Evolutionary conservation across 2,797 vertebrate species (phyloP).

Genomic region (Manis crassicaudata): DNA sequence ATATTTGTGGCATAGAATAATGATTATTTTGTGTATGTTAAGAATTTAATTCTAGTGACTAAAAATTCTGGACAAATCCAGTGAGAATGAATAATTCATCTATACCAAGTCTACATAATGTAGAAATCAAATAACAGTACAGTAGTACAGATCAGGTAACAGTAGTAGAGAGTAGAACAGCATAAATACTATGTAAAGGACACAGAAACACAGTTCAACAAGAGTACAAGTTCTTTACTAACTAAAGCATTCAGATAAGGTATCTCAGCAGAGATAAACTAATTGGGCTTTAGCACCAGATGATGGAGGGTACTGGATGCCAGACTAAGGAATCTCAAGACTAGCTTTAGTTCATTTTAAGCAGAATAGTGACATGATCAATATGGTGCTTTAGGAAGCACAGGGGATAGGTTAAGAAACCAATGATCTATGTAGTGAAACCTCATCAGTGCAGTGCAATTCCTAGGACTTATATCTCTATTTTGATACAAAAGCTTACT

Average conservation of each 20-base stretch:
- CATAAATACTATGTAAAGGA: neutral
- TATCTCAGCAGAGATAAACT: neutral
- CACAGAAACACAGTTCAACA: neutral
- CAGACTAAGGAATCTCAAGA: neutral
- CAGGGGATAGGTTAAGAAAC: neutral
- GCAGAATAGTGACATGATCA: neutral
- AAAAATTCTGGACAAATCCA: neutral
- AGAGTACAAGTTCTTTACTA: neutral
- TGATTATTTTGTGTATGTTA: neutral
- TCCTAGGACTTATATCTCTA: neutral
- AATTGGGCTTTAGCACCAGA: neutral
- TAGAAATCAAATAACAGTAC: neutral
- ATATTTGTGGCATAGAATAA: conserved; percentile 22
- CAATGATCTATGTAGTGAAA: neutral
- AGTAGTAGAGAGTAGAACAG: neutral
- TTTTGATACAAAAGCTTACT: too few species aligned
- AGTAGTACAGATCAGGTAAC: neutral
- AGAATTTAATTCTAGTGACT: neutral
- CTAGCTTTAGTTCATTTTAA: neutral
- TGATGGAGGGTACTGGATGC: neutral
- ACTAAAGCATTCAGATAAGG: neutral
- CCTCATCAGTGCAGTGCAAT: neutral
- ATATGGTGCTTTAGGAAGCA: neutral
- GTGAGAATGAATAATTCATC: neutral
- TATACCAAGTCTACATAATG: neutral